These are phyloP conservation scores for Hybognathus amarus DNA, from an alignment of 2,797 vertebrate species.

Conservation along the genomic window DNA sequence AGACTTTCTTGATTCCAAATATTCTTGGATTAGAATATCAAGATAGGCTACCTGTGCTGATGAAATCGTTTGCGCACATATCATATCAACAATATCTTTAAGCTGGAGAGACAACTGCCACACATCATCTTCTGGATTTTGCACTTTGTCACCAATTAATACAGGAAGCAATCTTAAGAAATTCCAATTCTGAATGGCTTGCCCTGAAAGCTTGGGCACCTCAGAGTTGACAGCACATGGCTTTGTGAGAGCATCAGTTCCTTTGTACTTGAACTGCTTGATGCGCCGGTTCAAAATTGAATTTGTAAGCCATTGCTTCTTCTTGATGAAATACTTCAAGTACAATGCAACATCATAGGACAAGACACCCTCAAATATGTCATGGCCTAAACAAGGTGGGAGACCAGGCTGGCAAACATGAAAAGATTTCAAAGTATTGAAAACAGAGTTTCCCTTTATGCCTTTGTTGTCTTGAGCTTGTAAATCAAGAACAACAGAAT, in stretches of 20 bases:
- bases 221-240: conserved; percentile 36
- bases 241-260: conserved; percentile 47
- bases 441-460: conserved; percentile 27
- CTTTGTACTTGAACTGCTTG: conserved; percentile 41
- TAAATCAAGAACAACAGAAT: conserved; percentile 13
- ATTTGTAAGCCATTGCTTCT: conserved; percentile 43
- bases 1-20: conserved; percentile 56
- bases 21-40: conserved; percentile 50
- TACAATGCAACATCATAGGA: conserved; percentile 19
- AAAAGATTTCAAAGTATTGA: conserved; percentile 11
- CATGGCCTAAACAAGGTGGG: conserved; percentile 24
- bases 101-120: conserved; percentile 42
- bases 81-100: conserved; percentile 50
- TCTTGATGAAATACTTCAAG: conserved; percentile 45
- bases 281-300: conserved; percentile 30
- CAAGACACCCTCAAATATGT: conserved; percentile 36
- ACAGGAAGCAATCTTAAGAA: conserved; percentile 39
- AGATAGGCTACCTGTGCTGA: conserved; percentile 16
- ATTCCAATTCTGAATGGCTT: conserved; percentile 42
- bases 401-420: neutral
- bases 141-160: conserved; percentile 42
- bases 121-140: conserved; percentile 30
- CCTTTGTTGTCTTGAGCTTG: neutral
- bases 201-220: conserved; percentile 26
- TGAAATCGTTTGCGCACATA: conserved; percentile 45